Evolutionary conservation across 2,113 vertebrate genomes (phyloP).

Genomic region (Neopipo cinnamomea): DNA sequence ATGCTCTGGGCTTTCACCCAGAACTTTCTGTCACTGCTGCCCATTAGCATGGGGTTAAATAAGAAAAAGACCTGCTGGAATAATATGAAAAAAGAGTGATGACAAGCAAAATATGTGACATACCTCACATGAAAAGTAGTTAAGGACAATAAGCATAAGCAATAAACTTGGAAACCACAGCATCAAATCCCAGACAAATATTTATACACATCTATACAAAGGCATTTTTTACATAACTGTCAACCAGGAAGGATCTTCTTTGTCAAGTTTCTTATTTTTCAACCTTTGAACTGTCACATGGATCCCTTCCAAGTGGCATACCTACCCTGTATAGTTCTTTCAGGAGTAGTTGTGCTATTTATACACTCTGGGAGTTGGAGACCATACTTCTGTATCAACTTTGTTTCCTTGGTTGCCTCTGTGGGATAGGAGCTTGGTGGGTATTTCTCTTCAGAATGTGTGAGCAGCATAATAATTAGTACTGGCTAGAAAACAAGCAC

Average conservation of each 20-base stretch:
- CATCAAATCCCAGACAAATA: neutral
- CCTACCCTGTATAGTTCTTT: neutral
- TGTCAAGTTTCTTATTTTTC: neutral
- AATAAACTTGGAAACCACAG: neutral
- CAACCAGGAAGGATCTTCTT: neutral
- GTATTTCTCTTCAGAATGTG: neutral
- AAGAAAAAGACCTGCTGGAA: neutral
- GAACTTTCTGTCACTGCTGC: neutral
- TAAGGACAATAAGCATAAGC: neutral
- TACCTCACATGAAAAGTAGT: neutral
- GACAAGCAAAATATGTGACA: neutral
- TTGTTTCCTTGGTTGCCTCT: neutral
- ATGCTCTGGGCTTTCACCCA: neutral
- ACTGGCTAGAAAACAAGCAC: neutral
- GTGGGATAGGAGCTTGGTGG: neutral
- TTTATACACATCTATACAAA: neutral
- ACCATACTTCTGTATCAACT: neutral
- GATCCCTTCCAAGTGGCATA: neutral
- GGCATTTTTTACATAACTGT: neutral
- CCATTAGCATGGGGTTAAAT: neutral
- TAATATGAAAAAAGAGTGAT: neutral
- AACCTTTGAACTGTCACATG: neutral
- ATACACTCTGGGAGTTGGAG: neutral
- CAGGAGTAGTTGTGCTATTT: neutral
- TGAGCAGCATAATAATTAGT: slow-evolving; percentile 6